Evolutionary conservation across 1,140 invertebrate genomes (phyloP).

Genomic region (Idris sp.): DNA sequence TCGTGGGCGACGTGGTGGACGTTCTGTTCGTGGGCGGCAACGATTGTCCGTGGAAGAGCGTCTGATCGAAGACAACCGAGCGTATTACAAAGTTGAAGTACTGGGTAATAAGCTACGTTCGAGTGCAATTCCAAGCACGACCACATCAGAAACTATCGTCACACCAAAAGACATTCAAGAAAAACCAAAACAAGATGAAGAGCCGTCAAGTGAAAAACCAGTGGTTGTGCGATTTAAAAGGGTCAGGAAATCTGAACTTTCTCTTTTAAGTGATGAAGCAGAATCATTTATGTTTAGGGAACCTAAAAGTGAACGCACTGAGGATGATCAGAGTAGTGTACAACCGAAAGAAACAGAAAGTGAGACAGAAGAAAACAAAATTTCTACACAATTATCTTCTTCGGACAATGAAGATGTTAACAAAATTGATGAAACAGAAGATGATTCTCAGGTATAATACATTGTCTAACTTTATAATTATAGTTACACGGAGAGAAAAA

Average conservation of each 20-base stretch:
- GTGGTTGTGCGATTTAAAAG: slow-evolving; percentile 86
- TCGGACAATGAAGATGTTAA: too few species aligned
- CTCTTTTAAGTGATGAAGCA: slow-evolving; percentile 87
- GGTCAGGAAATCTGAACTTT: slow-evolving; percentile 84
- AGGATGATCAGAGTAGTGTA: slow-evolving; percentile 73
- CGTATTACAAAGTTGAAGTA: slow-evolving; percentile 86
- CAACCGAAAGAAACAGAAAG: slow-evolving; percentile 77
- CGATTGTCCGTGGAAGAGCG: slow-evolving; percentile 80
- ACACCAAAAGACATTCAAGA: slow-evolving; percentile 60
- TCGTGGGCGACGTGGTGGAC: slow-evolving; percentile 65
- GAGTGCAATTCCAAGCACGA: slow-evolving; percentile 72
- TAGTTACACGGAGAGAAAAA: too few species aligned
- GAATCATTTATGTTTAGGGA: slow-evolving; percentile 89
- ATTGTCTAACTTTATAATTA: too few species aligned
- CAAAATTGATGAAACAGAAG: too few species aligned
- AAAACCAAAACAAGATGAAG: slow-evolving; percentile 68
- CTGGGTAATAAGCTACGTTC: slow-evolving; percentile 84
- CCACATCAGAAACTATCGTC: slow-evolving; percentile 14
- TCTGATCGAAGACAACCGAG: slow-evolving; percentile 81
- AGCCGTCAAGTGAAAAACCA: slow-evolving; percentile 78
- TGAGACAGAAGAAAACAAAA: too few species aligned
- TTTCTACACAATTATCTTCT: too few species aligned
- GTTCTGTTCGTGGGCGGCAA: slow-evolving; percentile 72
- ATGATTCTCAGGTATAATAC: too few species aligned
- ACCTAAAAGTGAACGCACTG: slow-evolving; percentile 79